Conservation (phyloP, 2,888 invertebrate genomes). For the Pterostichus niger region DNA sequence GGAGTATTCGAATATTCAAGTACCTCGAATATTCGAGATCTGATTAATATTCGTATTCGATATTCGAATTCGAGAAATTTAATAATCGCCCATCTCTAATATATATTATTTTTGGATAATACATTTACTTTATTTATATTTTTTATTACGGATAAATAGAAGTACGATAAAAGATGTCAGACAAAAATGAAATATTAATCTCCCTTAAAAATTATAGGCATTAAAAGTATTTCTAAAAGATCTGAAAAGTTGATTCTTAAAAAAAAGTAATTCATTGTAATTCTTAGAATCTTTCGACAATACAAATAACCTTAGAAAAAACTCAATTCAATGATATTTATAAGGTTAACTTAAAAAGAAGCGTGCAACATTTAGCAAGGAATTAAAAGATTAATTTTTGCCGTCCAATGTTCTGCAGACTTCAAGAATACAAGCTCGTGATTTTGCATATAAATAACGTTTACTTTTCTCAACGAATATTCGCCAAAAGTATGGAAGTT, state of each 20-base stretch:
- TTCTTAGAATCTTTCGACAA: constrained; percentile 2
- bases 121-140: no score
- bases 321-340: constrained; percentile 35
- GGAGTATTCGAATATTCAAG: no score
- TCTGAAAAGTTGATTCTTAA: background rate
- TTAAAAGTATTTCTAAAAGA: constrained; percentile 16
- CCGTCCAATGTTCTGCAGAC: constrained; percentile 9
- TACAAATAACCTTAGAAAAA: constrained; percentile 11
- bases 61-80: no score
- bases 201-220: no score
- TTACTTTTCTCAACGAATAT: constrained; percentile 32
- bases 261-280: constrained; percentile 26
- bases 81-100: no score
- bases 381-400: constrained; percentile 40
- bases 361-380: constrained; percentile 3
- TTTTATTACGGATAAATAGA: no score
- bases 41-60: no score
- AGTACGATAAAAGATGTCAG: no score
- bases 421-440: constrained; percentile 39
- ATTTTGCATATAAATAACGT: constrained; percentile 50
- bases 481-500: constrained; percentile 18
- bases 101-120: no score
- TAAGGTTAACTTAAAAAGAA: constrained; percentile 6
- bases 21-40: no score
- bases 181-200: no score